These are phyloP conservation scores for Aphrocallistes beatrix DNA, from an alignment of 37 sponge, comb jelly and placozoan genomes.

Conservation along the genomic window DNA sequence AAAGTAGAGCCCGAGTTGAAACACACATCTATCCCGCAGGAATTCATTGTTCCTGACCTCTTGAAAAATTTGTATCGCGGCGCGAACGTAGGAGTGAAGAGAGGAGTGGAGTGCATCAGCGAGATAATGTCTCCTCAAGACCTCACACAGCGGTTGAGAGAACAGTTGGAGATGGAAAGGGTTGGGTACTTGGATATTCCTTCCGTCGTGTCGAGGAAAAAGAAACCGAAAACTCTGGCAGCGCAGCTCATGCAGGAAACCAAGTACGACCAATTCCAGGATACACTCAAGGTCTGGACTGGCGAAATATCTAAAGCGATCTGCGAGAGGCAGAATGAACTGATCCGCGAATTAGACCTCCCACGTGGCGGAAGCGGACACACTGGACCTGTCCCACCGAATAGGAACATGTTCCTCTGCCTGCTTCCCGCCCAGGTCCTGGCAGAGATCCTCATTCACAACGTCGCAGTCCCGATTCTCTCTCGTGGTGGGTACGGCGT, in stretches of 20 bases:
- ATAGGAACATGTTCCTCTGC: conserved; percentile 29
- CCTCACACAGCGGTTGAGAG: background rate
- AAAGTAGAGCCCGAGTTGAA: background rate
- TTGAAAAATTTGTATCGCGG: background rate
- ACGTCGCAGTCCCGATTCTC: conserved; percentile 26
- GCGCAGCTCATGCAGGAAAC: background rate
- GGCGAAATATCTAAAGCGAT: background rate
- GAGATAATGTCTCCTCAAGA: background rate
- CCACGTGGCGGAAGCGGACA: background rate
- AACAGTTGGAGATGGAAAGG: background rate
- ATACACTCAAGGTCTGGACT: background rate
- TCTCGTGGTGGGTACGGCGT: background rate
- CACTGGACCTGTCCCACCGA: conserved; percentile 20
- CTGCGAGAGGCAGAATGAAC: background rate
- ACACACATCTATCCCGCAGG: background rate
- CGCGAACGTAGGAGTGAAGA: background rate
- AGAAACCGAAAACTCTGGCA: background rate
- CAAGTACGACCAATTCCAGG: background rate
- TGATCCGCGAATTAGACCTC: background rate
- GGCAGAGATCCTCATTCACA: conserved; percentile 46
- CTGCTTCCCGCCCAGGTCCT: conserved; percentile 40
- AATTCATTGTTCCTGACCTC: background rate
- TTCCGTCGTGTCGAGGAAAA: background rate
- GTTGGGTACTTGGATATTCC: background rate
- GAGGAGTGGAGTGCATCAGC: no score